Evolutionary conservation across 2,797 vertebrate species (phyloP), one percentile per base, ranked within the genome.

Genomic region (Champsocephalus gunnari): DNA sequence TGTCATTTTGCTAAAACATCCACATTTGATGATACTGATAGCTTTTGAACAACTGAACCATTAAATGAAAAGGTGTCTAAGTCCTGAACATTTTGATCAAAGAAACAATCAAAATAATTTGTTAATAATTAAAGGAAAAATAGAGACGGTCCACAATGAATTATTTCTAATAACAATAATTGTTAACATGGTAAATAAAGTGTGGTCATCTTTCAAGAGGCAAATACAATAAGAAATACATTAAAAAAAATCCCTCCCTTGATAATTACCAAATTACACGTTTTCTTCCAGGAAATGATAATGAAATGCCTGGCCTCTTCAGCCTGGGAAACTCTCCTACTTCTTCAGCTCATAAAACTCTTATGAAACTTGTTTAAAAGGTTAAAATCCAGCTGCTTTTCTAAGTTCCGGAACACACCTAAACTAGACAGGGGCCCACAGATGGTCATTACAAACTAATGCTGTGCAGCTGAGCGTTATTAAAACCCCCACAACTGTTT

Each of bases 331-430:
- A 16, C 47, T 34, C 47, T 75, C 5, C 24, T 21, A n/a, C 45
- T 17, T 61, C 17, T 34, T 66, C 55, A 60, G 47, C 71, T 66
- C 0, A 4, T 56, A 10, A 66, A 44, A 17, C 17, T 54, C 13
- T 21, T 43, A 14, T 60, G 17, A 61, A 54, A 8, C 17, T n/a
- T 28, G 41, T 64, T 0, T 55, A 10, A 1, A 19, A 61, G 45
- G 41, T 51, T 63, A 19, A 77, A 55, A 60, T 54, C 49, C 44
- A 68, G 70, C 51, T 48, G 57, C 49, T 69, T 63, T 49, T 62
- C 17, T 70, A 24, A 50, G 51, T 60, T 75, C 16, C 10, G 11
- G 4, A 72, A 59, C 6, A 55, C 38, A 55, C 5, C 19, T 21
- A 16, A 34, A 58, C 48, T 14, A 3, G n/a, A 21, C 19, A 44